These are phyloP conservation scores for Turritopsis dohrnii DNA, from an alignment of 30 jellyfish, hydroid and myxozoan species.

Conservation along the genomic window DNA sequence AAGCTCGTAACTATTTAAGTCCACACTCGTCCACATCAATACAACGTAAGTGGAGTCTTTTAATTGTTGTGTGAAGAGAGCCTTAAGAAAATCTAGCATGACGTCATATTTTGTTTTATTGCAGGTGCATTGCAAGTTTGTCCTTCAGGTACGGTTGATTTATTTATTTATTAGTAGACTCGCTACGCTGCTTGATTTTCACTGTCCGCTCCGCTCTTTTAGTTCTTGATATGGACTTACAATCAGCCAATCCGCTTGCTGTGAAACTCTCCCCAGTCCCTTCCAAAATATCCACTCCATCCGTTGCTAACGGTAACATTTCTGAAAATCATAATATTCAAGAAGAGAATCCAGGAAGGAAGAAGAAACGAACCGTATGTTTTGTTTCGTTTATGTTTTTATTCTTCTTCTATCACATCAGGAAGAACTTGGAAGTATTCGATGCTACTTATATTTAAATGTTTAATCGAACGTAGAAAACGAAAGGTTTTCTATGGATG, in stretches of 20 bases:
- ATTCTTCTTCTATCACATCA: too few species aligned
- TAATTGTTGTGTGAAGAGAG: background rate
- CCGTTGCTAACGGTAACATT: background rate
- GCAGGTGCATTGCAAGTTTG: background rate
- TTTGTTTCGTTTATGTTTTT: too few species aligned
- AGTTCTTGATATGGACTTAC: background rate
- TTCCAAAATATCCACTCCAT: background rate
- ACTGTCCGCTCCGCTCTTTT: too few species aligned
- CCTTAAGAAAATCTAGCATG: too few species aligned
- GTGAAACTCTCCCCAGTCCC: background rate
- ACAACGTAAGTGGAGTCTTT: conserved; percentile 7
- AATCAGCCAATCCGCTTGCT: background rate
- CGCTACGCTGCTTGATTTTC: too few species aligned
- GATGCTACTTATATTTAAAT: too few species aligned
- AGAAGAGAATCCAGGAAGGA: background rate
- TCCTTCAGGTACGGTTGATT: conserved; percentile 2
- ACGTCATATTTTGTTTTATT: background rate
- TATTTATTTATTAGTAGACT: background rate
- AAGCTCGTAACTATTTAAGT: conserved; percentile 20
- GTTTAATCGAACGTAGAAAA: too few species aligned
- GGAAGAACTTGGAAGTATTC: too few species aligned
- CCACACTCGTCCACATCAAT: conserved; percentile 9
- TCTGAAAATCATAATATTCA: background rate
- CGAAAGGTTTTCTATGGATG: too few species aligned
- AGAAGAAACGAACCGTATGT: conserved; percentile 14